These are phyloP conservation scores for Lates calcarifer DNA, from an alignment of 2,113 vertebrate species.

Conservation along the genomic window DNA sequence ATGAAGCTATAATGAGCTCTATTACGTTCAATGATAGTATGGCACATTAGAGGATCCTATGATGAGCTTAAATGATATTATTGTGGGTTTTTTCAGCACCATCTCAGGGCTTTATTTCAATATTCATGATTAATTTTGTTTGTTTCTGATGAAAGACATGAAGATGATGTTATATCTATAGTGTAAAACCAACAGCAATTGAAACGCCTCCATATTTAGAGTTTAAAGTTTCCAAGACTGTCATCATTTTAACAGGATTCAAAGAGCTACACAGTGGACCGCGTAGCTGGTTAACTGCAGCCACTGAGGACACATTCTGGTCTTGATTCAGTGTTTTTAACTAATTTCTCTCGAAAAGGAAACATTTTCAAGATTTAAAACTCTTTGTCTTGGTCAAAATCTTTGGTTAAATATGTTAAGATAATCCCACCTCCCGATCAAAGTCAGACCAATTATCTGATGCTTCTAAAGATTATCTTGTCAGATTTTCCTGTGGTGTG, in stretches of 20 bases:
- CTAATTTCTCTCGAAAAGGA: not conserved
- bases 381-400: no score
- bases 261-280: not conserved
- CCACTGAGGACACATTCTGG: not conserved
- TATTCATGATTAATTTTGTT: not conserved
- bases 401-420: not conserved
- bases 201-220: not conserved
- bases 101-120: not conserved
- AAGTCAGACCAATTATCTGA: no score
- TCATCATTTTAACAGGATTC: not conserved
- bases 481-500: no score
- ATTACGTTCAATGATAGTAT: conserved; percentile 28
- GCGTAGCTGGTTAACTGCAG: not conserved
- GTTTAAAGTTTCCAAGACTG: not conserved
- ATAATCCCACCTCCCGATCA: no score
- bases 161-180: not conserved
- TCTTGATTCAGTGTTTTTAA: not conserved
- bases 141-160: conserved; percentile 15
- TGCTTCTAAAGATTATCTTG: no score
- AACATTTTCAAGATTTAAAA: not conserved
- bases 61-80: conserved; percentile 30
- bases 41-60: conserved; percentile 40
- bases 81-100: conserved; percentile 6
- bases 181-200: not conserved
- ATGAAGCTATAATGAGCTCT: conserved; percentile 48